phyloP scores from a whole-genome alignment of 92 coral and sea anemone species.

The Paragorgia papillata region DNA sequence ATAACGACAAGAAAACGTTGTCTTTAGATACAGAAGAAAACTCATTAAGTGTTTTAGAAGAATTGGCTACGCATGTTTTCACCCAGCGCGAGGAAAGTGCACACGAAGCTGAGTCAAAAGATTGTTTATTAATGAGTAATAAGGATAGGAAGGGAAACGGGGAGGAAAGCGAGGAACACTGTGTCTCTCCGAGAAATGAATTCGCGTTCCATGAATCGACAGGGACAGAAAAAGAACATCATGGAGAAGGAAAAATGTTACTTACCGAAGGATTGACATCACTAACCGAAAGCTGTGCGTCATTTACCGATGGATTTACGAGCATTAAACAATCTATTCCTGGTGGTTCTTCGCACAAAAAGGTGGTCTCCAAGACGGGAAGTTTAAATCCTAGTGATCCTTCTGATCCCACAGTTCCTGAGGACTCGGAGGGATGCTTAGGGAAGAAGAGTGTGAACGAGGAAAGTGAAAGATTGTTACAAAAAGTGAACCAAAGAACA shows the following conservation, averaged over 20 bases:
- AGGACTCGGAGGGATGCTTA: background rate
- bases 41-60: constrained; percentile 19
- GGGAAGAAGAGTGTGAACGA: background rate
- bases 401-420: background rate
- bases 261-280: no score
- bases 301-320: background rate
- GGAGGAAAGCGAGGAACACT: background rate
- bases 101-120: background rate
- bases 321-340: background rate
- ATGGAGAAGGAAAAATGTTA: no score
- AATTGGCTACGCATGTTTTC: constrained; percentile 17
- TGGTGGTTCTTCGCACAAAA: background rate
- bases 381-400: background rate
- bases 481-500: background rate
- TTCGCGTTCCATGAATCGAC: background rate
- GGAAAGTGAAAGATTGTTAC: background rate
- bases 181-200: background rate
- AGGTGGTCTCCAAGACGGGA: no score
- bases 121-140: background rate
- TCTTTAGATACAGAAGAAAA: background rate
- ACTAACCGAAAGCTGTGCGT: background rate
- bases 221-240: background rate
- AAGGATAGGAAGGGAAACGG: background rate
- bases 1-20: background rate
- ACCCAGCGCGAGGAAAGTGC: background rate